Conservation (phyloP, 2,888 invertebrate genomes). For the Conops quadrifasciatus region DNA sequence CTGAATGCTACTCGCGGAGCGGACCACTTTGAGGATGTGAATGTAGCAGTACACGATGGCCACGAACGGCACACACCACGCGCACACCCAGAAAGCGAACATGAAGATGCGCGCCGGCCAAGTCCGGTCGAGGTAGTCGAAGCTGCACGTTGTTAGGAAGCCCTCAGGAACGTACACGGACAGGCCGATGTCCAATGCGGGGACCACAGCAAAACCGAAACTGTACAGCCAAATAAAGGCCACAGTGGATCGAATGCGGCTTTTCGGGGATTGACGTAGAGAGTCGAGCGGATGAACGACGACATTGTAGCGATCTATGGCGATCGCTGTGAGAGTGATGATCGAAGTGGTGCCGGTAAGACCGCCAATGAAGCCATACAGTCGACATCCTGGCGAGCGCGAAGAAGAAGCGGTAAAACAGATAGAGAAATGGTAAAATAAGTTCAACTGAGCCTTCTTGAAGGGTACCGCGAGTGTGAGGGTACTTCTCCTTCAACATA, state of each 20-base stretch:
- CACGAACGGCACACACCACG: constrained; percentile 77
- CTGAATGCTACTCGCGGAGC: constrained; percentile 67
- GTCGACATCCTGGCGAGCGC: constrained; percentile 72
- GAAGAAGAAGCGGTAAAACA: not conserved
- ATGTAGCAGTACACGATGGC: constrained; percentile 79
- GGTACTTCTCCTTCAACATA: too few species aligned
- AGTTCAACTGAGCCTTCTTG: too few species aligned
- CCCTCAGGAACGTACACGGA: constrained; percentile 85
- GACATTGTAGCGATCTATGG: constrained; percentile 83
- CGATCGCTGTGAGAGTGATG: constrained; percentile 80
- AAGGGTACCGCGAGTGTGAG: too few species aligned
- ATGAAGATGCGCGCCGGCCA: constrained; percentile 73
- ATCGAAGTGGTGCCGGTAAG: constrained; percentile 84
- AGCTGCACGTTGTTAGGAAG: constrained; percentile 84
- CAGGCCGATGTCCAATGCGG: constrained; percentile 74
- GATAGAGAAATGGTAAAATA: too few species aligned
- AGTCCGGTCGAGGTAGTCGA: constrained; percentile 81
- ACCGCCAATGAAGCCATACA: constrained; percentile 84
- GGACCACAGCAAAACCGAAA: constrained; percentile 74
- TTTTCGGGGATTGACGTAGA: constrained; percentile 70
- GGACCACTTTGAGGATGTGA: constrained; percentile 74
- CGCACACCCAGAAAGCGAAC: constrained; percentile 77
- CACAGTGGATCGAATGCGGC: constrained; percentile 71
- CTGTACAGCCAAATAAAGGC: constrained; percentile 78
- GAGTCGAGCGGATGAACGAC: constrained; percentile 81